Evolutionary conservation across 2,113 vertebrate species (phyloP).

Genomic region (Tupaia chinensis): DNA sequence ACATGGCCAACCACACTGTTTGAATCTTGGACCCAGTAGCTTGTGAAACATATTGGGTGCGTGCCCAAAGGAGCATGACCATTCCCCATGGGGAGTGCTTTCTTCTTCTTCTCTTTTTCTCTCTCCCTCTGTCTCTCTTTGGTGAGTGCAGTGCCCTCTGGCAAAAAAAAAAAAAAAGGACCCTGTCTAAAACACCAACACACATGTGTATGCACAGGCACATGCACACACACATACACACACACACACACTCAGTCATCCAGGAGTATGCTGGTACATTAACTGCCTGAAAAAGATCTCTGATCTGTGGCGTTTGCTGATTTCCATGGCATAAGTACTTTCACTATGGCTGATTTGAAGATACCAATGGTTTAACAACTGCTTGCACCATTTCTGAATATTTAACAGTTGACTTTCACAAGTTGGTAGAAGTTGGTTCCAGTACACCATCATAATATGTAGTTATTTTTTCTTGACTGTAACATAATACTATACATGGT

Average conservation of each 20-base stretch:
- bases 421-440: background rate
- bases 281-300: background rate
- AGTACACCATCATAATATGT: background rate
- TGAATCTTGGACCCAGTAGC: no score
- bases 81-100: no score
- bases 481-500: conserved; percentile 12
- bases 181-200: no score
- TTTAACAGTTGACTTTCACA: background rate
- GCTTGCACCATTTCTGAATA: conserved; percentile 49
- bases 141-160: no score
- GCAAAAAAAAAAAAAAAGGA: no score
- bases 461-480: background rate
- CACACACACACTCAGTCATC: background rate
- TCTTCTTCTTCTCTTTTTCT: no score
- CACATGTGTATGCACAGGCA: no score
- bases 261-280: background rate
- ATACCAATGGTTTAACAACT: background rate
- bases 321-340: conserved; percentile 52
- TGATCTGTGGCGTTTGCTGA: conserved; percentile 43
- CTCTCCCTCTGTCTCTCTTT: no score
- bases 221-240: no score
- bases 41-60: no score
- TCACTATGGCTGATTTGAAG: background rate
- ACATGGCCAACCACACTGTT: no score
- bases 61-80: no score